Percentiles rank a stretch among this genome's conserved stretches.
Conservation (phyloP, 2,888 invertebrate species). For the Bugulina stolonifera region DNA sequence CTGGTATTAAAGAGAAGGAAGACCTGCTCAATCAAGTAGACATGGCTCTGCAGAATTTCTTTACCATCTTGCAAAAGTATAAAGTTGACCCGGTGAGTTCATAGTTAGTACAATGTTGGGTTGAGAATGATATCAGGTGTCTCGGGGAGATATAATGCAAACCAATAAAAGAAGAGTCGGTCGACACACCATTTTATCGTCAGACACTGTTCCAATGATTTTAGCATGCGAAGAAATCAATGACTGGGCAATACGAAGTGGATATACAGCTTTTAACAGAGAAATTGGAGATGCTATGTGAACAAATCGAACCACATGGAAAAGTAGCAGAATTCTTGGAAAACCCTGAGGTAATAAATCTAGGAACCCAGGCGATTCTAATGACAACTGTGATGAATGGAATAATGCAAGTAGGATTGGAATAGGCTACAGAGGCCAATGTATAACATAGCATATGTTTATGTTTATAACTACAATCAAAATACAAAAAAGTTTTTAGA, state of each 20-base stretch:
- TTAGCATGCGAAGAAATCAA: neutral
- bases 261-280: neutral
- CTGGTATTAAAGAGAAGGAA: neutral
- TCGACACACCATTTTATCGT: too few relatives aligned
- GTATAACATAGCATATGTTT: too few relatives aligned
- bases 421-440: too few relatives aligned
- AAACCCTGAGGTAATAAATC: constrained; percentile 7
- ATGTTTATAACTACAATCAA: too few relatives aligned
- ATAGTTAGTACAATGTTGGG: too few relatives aligned
- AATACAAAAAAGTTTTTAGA: constrained; percentile 23
- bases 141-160: too few relatives aligned
- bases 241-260: neutral
- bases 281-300: neutral
- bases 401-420: too few relatives aligned
- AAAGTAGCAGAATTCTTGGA: constrained; percentile 20
- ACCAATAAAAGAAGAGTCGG: too few relatives aligned
- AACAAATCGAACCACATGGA: constrained; percentile 17
- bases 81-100: constrained; percentile 14
- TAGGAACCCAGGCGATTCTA: too few relatives aligned
- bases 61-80: constrained; percentile 12
- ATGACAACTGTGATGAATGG: too few relatives aligned
- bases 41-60: constrained; percentile 4
- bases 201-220: too few relatives aligned
- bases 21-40: neutral
- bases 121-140: too few relatives aligned